Evolutionary conservation across 2,113 vertebrate genomes (phyloP).

Genomic region (Neolamprologus toae): DNA sequence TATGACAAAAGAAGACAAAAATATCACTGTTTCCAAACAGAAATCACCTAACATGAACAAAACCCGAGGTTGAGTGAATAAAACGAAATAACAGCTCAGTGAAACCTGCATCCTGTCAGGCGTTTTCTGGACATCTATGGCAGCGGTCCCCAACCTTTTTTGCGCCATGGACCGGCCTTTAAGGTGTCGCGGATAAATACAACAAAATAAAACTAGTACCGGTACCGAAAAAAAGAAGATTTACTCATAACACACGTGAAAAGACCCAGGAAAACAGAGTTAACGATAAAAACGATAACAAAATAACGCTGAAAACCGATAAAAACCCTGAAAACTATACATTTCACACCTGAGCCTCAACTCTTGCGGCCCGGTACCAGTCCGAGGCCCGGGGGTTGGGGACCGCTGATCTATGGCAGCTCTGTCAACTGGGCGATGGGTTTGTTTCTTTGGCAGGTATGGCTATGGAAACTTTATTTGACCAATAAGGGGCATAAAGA

Average conservation of each 20-base stretch:
- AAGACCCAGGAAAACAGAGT: fast-evolving
- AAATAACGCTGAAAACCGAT: not conserved
- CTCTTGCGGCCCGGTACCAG: fast-evolving
- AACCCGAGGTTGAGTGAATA: not conserved
- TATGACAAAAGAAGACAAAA: not conserved
- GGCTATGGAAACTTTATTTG: not conserved
- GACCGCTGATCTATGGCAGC: not conserved
- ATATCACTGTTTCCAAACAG: not conserved
- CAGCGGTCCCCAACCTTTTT: not conserved
- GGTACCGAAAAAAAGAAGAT: not conserved
- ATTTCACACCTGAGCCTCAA: not conserved
- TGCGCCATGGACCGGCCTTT: not conserved
- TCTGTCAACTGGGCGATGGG: not conserved
- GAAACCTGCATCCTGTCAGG: not conserved
- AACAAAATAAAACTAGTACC: not conserved
- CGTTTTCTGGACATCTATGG: not conserved
- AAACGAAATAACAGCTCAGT: not conserved
- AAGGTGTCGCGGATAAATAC: not conserved
- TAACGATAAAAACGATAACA: not conserved
- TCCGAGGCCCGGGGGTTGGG: not conserved
- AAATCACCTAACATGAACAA: not conserved
- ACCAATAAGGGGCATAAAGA: not conserved
- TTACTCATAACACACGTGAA: not conserved
- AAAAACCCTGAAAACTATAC: not conserved
- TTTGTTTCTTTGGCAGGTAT: not conserved